Conservation (phyloP, 1,140 invertebrate species). For the Rhynchophorus ferrugineus region DNA sequence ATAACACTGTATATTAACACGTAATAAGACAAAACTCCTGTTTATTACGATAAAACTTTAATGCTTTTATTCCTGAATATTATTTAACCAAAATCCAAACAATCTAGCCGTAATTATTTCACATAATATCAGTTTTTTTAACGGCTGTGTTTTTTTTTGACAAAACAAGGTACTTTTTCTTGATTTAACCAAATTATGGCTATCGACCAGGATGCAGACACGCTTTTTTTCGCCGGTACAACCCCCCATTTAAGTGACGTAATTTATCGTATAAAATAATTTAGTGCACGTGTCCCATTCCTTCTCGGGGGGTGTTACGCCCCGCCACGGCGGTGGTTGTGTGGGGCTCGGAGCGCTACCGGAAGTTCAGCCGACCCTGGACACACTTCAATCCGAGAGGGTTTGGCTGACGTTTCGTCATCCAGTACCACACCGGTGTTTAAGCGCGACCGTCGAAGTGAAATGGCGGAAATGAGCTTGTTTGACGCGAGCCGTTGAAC, state of each 20-base stretch:
- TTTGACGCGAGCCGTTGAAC: background rate
- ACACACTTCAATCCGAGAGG: constrained; percentile 5
- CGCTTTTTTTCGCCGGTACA: background rate
- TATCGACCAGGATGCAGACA: background rate
- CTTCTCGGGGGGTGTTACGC: constrained; percentile 1
- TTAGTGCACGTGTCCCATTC: constrained; percentile 1
- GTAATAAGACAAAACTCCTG: too few species aligned
- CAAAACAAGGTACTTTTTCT: too few species aligned
- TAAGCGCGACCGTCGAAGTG: background rate
- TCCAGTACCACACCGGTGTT: too few species aligned
- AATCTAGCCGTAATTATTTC: too few species aligned
- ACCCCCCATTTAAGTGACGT: constrained; percentile 2
- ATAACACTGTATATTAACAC: too few species aligned
- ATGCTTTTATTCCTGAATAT: too few species aligned
- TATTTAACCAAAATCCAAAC: too few species aligned
- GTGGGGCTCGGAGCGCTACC: background rate
- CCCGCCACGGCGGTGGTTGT: background rate
- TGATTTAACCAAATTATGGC: too few species aligned
- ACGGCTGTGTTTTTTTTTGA: too few species aligned
- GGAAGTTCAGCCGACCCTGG: constrained; percentile 1
- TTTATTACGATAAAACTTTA: too few species aligned
- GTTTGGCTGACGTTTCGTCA: too few species aligned
- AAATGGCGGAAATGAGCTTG: constrained; percentile 1
- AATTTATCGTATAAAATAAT: constrained; percentile 4
- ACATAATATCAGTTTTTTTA: too few species aligned